These are phyloP conservation scores for Cryptoblepharus egeriae DNA, from an alignment of 2,797 vertebrate species.

Conservation along the genomic window DNA sequence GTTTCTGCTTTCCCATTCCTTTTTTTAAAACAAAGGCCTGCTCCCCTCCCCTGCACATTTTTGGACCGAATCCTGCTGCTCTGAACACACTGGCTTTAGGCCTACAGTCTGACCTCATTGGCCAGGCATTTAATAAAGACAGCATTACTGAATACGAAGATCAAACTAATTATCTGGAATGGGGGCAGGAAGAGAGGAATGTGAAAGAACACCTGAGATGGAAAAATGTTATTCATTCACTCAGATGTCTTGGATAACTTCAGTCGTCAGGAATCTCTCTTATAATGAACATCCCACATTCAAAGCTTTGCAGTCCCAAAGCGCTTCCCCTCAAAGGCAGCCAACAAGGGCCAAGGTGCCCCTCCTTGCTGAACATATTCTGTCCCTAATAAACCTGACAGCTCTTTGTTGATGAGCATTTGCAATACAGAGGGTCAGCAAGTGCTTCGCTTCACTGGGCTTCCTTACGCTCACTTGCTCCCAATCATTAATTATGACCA, in stretches of 20 bases:
- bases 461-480: background rate
- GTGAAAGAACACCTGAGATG: conserved; percentile 63
- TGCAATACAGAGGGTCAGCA: background rate
- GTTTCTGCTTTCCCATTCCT: background rate
- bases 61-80: background rate
- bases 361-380: background rate
- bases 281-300: conserved; percentile 25
- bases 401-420: conserved; percentile 18
- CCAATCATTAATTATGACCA: conserved; percentile 39
- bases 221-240: conserved; percentile 68
- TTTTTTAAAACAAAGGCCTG: background rate
- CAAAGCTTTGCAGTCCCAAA: conserved; percentile 11
- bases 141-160: conserved; percentile 67
- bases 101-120: conserved; percentile 71
- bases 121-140: conserved; percentile 76
- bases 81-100: conserved; percentile 58
- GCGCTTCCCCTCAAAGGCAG: conserved; percentile 24
- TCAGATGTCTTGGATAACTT: conserved; percentile 47
- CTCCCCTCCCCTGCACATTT: background rate
- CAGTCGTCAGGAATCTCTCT: conserved; percentile 18
- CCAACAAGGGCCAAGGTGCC: background rate
- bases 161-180: conserved; percentile 69
- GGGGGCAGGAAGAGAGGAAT: conserved; percentile 36
- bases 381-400: background rate
- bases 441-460: background rate